phyloP scores from a whole-genome alignment of 2,797 vertebrate genomes.

The Lithobates pipiens region DNA sequence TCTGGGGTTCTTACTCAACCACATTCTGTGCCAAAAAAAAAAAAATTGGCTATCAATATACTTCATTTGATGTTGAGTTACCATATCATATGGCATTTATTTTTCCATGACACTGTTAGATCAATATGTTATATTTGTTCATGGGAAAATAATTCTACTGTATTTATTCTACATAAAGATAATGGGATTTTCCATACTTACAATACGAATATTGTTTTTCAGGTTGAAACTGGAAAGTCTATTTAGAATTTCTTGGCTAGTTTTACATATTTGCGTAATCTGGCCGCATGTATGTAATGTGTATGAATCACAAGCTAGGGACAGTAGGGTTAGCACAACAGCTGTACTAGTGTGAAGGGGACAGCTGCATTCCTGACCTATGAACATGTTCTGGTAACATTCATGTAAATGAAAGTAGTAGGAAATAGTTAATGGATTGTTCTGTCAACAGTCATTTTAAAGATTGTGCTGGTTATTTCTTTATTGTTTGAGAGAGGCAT shows the following conservation, averaged over 20 bases:
- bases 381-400: slow-evolving; percentile 25
- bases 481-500: not conserved
- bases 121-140: too few relatives aligned
- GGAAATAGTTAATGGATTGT: slow-evolving; percentile 21
- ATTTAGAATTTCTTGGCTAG: not conserved
- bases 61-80: too few relatives aligned
- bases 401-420: not conserved
- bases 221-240: not conserved
- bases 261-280: not conserved
- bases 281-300: not conserved
- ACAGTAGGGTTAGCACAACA: slow-evolving; percentile 6
- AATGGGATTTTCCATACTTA: not conserved
- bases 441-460: slow-evolving; percentile 2
- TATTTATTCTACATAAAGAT: not conserved
- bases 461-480: not conserved
- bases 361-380: slow-evolving; percentile 39
- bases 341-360: slow-evolving; percentile 6
- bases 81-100: too few relatives aligned
- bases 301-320: not conserved
- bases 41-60: too few relatives aligned
- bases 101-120: too few relatives aligned
- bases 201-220: not conserved
- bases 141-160: too few relatives aligned
- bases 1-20: too few relatives aligned
- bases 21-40: too few relatives aligned